Base-by-base conservation (phyloP, 2,113 vertebrate species). In the Bubo blakistoni region DNA sequence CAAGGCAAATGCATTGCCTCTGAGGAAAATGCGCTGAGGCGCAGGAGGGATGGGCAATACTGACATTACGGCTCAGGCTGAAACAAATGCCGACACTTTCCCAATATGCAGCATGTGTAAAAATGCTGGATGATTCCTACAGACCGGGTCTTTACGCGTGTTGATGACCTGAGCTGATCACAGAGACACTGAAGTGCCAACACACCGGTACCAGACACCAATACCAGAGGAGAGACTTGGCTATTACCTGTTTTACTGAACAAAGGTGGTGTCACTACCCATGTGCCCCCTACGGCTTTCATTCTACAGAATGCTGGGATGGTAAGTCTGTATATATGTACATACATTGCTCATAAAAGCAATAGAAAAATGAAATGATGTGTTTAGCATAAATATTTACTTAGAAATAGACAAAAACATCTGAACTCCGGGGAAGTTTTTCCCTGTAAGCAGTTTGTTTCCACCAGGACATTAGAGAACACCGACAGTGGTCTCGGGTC, bases 401-500 rank as follows among this genome's bases (percentile, higher is more conserved):
- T 67, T 47, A 78, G 38, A 77, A 92, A 76, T 8, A 44, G 57
- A 61, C 38, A 67, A 63, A 66, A 49, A 0, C 42, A n/a, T 5
- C 38, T 51, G 42, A 77, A 69, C 7, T 38, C 17, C 1, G 2
- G 32, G n/a, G 30, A 51, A 16, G 17, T 8, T 59, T 44, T 51
- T 59, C 69, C 54, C 80, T 61, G 24, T 36, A 22, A 81, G 63
- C 40, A 29, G 59, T 44, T 88, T 38, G 38, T 51, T 66, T 69
- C 85, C 62, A 34, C 13, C 1, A 5, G 44, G 51, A 24, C 16
- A 7, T 40, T 1, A 13, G 30, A 40, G 40, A 82, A 27, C 25
- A 38, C 57, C 13, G 24, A 2, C 0, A 47, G 46, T 21, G 1
- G 52, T 38, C 21, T 18, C 1, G 4, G 52, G 55, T 6, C 59